Evolutionary conservation across 2,888 invertebrate species (phyloP), one percentile per base, ranked within the genome.

Genomic region (Apotomis betuletana): DNA sequence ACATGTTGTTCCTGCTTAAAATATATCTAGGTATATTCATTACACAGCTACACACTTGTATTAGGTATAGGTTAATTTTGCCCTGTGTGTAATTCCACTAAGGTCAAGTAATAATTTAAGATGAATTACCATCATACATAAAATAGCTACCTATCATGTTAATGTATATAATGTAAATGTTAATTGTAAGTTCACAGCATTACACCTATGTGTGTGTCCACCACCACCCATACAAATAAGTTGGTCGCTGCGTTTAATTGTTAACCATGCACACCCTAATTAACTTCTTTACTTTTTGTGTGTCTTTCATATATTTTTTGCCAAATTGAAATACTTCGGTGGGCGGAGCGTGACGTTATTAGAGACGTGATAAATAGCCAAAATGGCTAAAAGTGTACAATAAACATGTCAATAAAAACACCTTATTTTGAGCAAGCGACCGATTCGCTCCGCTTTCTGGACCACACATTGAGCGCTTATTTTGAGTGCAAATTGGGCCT

Each of bases 381-480:
- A 73, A 74, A 70, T 63, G 74, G 60, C n/a, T 70, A 10, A 79
- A 81, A 78, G 69, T 77, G 52, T 67, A 70, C 75, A 78, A 79
- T 82, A 77, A 80, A 79, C 75, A 81, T 73, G 74, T 79, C 80
- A 78, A 80, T 77, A 78, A 75, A 77, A 80, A 80, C 78, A 77
- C 78, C 79, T 82, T 80, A 81, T 82, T 83, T 80, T 76, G 77
- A 61, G 65, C 76, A 73, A 76, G 78, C 75, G 77, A 74, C 69
- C 75, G 79, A 87, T 86, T 85, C 81, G 80, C 60, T 64, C 81
- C 81, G 80, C 80, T 75, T 73, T 74, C 75, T 68, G 71, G 85
- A 81, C 85, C 85, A 82, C 84, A 86, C 87, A 82, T 76, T 69
- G 74, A 75, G 67, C 38, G n/a, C n/a, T 46, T 64, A 63, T 79